A percentile compares a stretch with the other conserved stretches of the same genome.
Evolutionary conservation across 2,797 vertebrate species (phyloP).

Genomic region (Margarornis squamiger): DNA sequence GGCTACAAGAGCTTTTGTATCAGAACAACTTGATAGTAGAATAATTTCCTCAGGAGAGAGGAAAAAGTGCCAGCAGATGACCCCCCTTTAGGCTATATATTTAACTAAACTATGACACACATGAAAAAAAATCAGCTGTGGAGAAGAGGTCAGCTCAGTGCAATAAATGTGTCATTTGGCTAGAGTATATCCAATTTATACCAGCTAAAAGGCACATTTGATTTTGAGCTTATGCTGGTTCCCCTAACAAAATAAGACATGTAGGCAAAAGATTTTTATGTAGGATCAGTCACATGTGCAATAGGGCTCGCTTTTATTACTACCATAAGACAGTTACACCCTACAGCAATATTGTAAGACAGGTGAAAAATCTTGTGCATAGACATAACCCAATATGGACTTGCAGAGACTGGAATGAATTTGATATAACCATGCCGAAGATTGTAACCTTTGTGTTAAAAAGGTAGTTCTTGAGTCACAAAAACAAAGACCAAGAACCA

Average conservation of each 20-base stretch:
- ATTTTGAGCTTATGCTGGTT: neutral
- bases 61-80: neutral
- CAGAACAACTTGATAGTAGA: slow-evolving; percentile 1
- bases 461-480: neutral
- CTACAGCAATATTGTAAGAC: neutral
- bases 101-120: slow-evolving; percentile 18
- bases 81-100: neutral
- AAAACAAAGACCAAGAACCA: neutral
- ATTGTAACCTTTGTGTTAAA: neutral
- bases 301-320: neutral
- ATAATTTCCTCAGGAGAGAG: slow-evolving; percentile 26
- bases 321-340: neutral
- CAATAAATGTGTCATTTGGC: slow-evolving; percentile 9
- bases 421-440: neutral
- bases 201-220: slow-evolving; percentile 12
- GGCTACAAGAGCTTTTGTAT: neutral
- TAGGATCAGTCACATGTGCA: neutral
- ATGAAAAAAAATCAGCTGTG: slow-evolving; percentile 7
- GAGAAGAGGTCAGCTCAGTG: slow-evolving; percentile 43
- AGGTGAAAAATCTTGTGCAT: neutral
- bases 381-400: neutral
- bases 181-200: slow-evolving; percentile 34
- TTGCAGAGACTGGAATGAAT: neutral
- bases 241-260: neutral
- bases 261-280: neutral